These are phyloP conservation scores for Saguinus midas DNA, from an alignment of 2,113 vertebrate genomes.

Conservation along the genomic window DNA sequence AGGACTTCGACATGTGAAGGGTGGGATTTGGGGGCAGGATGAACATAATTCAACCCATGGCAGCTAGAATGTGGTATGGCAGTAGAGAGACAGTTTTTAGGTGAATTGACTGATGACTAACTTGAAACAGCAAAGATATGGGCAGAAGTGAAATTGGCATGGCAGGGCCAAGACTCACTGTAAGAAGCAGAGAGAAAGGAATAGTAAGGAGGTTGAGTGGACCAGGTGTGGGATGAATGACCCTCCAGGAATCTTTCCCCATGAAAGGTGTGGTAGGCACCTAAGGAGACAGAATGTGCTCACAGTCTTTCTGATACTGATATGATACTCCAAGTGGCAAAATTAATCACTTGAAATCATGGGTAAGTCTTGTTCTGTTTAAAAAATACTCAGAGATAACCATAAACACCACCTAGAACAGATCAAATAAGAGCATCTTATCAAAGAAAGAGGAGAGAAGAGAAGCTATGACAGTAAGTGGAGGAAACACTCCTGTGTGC, in stretches of 20 bases:
- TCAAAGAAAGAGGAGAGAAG: neutral
- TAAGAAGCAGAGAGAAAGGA: neutral
- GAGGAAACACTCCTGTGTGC: neutral
- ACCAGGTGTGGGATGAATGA: neutral
- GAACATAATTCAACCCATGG: neutral
- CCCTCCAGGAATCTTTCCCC: neutral
- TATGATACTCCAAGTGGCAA: neutral
- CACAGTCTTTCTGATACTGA: neutral
- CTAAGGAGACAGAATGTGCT: neutral
- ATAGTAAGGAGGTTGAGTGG: neutral
- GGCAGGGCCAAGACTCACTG: neutral
- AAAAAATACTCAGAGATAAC: neutral
- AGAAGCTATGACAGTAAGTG: neutral
- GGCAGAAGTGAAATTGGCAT: neutral
- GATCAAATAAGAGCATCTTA: neutral
- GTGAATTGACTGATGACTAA: neutral
- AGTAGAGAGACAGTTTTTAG: neutral
- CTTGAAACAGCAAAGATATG: neutral
- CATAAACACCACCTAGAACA: neutral
- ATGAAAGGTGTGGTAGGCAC: neutral
- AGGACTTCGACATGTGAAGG: neutral
- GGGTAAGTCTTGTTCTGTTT: neutral
- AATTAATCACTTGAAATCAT: neutral
- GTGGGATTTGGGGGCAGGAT: neutral
- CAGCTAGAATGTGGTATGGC: neutral